These are phyloP conservation scores for Tipula lateralis DNA, from an alignment of 2,888 invertebrate species.

Conservation along the genomic window DNA sequence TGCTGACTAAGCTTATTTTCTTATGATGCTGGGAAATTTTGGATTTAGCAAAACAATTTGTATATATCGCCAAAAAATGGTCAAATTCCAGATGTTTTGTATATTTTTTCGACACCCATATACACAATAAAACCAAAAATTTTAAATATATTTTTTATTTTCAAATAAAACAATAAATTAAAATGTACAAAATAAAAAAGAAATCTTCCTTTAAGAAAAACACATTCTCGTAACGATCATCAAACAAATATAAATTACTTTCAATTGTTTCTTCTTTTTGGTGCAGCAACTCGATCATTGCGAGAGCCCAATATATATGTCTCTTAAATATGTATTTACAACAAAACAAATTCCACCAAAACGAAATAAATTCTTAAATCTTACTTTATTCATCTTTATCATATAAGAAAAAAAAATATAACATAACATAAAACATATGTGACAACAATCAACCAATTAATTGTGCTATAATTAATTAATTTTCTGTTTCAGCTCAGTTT, in stretches of 20 bases:
- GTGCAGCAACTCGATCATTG: background rate
- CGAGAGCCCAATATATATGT: background rate
- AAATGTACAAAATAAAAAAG: background rate
- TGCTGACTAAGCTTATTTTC: too few species aligned
- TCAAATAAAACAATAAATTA: background rate
- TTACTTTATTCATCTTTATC: constrained; percentile 4
- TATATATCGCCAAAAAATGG: too few species aligned
- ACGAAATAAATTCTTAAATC: constrained; percentile 19
- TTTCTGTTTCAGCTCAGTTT: background rate
- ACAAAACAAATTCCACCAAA: background rate
- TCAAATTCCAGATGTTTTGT: background rate
- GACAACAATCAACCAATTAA: constrained; percentile 29
- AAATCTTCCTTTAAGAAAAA: background rate
- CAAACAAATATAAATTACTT: constrained; percentile 28
- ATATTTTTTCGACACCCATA: background rate
- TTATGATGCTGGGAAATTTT: too few species aligned
- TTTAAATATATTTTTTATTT: background rate
- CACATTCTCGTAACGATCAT: background rate
- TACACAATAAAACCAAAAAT: background rate
- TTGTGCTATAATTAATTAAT: constrained; percentile 28
- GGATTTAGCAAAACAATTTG: too few species aligned
- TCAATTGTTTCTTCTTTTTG: constrained; percentile 29
- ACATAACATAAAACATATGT: constrained; percentile 25
- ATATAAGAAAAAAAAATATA: background rate
- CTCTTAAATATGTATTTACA: background rate